Conservation (phyloP, 2,113 vertebrate genomes). For the Collichthys lucidus region DNA sequence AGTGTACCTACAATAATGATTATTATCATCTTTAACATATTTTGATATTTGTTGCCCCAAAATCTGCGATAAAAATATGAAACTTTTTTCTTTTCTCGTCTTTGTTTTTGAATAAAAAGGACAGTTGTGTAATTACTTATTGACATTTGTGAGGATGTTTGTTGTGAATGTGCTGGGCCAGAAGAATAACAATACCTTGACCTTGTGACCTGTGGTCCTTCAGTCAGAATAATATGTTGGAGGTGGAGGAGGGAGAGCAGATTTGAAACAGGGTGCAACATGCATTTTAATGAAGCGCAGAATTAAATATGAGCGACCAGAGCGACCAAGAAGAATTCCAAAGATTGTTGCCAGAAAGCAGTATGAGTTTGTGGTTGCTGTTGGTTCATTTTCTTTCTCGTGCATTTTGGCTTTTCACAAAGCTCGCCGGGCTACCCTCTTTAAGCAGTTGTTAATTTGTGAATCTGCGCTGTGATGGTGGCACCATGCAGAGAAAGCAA, state of each 20-base stretch:
- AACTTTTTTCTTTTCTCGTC: not conserved
- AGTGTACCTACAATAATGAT: not conserved
- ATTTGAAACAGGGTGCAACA: constrained; percentile 2
- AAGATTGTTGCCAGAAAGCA: not conserved
- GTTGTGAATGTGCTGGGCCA: not conserved
- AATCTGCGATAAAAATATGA: not conserved
- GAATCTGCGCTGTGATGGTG: constrained; percentile 22
- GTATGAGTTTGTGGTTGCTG: not conserved
- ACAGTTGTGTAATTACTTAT: not conserved
- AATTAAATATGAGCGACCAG: constrained; percentile 2
- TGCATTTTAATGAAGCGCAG: constrained; percentile 42
- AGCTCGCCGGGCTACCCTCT: not conserved
- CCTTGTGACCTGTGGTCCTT: constrained; percentile 8
- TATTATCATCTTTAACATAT: not conserved
- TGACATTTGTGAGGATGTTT: constrained; percentile 9
- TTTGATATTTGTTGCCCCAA: not conserved
- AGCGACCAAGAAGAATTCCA: not conserved
- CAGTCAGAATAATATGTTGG: constrained; percentile 9
- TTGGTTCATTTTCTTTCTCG: constrained; percentile 1
- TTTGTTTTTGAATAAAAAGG: not conserved
- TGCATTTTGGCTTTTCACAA: not conserved
- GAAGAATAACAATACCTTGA: constrained; percentile 36
- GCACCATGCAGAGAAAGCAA: constrained; percentile 26
- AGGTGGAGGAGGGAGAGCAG: not conserved
- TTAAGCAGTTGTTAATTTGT: constrained; percentile 33